Conservation (phyloP, 2,113 vertebrate genomes). For the Brachionichthys hirsutus region DNA sequence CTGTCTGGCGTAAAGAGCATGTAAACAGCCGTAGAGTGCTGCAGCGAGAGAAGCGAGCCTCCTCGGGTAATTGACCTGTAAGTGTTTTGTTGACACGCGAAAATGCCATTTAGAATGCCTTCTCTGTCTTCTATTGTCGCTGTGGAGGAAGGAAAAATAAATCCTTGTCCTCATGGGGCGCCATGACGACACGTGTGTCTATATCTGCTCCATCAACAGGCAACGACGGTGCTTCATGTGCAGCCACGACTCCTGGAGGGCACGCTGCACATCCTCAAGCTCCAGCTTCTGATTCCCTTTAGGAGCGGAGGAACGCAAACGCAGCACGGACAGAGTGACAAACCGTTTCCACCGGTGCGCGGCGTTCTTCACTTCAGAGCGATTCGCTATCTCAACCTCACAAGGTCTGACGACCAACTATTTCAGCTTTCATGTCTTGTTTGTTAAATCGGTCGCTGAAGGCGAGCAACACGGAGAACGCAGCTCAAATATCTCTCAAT, state of each 20-base stretch:
- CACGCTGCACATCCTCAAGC: conserved; percentile 59
- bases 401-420: not conserved
- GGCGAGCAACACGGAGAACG: not conserved
- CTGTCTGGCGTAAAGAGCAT: not conserved
- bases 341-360: not conserved
- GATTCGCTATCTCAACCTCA: not conserved
- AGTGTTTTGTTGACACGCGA: conserved; percentile 8
- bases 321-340: not conserved
- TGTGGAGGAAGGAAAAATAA: not conserved
- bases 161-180: conserved; percentile 8
- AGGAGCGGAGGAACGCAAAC: not conserved
- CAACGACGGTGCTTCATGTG: conserved; percentile 16
- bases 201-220: conserved; percentile 12
- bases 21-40: not conserved
- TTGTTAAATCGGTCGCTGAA: not conserved
- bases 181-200: not conserved
- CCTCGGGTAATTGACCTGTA: conserved; percentile 1
- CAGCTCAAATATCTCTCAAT: not conserved
- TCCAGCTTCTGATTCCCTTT: conserved; percentile 1
- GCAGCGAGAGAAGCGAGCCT: conserved; percentile 1
- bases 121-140: not conserved
- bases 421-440: not conserved
- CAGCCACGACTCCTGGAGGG: conserved; percentile 22
- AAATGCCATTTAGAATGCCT: not conserved
- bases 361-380: not conserved